These are phyloP conservation scores for Sarcophaga carnaria DNA, from an alignment of 2,888 invertebrate species.

Conservation along the genomic window DNA sequence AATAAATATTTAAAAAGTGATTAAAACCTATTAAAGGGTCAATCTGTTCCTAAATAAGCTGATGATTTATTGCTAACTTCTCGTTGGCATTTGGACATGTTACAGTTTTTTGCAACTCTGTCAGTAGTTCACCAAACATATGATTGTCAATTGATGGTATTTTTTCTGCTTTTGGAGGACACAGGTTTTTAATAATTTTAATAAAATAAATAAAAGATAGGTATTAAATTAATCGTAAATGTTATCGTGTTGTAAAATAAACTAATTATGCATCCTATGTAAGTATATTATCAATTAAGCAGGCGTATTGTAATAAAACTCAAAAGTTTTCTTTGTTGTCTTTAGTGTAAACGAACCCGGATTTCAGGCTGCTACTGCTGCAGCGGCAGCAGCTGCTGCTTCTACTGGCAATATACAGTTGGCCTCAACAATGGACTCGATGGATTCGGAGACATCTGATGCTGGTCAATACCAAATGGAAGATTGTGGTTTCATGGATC, in stretches of 20 bases:
- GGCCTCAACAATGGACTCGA: constrained; percentile 56
- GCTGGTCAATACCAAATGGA: constrained; percentile 74
- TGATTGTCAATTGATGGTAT: constrained; percentile 18
- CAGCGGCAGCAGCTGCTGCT: constrained; percentile 76
- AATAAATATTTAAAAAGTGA: not conserved
- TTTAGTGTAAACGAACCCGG: constrained; percentile 73
- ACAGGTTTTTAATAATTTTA: not conserved
- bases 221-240: not conserved
- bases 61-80: not conserved
- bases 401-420: constrained; percentile 71
- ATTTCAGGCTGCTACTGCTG: constrained; percentile 77
- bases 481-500: constrained; percentile 74
- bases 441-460: constrained; percentile 66
- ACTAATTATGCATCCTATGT: constrained; percentile 55
- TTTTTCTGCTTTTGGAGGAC: not conserved
- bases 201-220: constrained; percentile 1
- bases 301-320: constrained; percentile 54
- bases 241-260: not conserved
- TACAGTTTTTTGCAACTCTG: constrained; percentile 24
- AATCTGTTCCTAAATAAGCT: not conserved
- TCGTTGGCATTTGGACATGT: not conserved
- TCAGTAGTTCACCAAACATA: not conserved
- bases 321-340: not conserved
- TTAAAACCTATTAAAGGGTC: not conserved
- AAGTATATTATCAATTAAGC: not conserved